These are phyloP conservation scores for Smutsia temminckii DNA, from an alignment of 2,797 vertebrate species.

Conservation along the genomic window DNA sequence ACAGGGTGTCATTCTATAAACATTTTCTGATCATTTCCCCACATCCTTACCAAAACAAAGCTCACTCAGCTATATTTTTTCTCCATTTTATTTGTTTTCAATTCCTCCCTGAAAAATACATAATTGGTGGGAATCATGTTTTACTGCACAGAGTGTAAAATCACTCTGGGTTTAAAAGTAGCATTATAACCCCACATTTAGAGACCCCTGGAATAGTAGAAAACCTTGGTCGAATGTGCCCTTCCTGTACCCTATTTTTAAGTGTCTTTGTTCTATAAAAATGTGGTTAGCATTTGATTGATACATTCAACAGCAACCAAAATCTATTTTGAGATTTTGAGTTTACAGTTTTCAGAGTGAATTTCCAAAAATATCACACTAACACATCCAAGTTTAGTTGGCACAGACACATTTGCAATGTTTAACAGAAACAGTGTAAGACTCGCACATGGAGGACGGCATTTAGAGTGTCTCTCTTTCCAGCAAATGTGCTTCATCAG, in stretches of 20 bases:
- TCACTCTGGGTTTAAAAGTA: constrained; percentile 41
- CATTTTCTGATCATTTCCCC: background rate
- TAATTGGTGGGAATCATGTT: constrained; percentile 18
- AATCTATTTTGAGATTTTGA: constrained; percentile 30
- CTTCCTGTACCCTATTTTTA: background rate
- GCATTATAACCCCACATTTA: background rate
- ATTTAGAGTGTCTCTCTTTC: background rate
- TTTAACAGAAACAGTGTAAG: constrained; percentile 13
- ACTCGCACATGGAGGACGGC: background rate
- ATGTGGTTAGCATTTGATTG: constrained; percentile 9
- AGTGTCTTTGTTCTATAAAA: background rate
- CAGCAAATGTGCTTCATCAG: background rate
- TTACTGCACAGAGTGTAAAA: background rate
- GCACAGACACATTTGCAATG: constrained; percentile 24
- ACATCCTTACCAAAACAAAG: constrained; percentile 42
- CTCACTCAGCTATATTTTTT: background rate
- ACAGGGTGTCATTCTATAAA: background rate
- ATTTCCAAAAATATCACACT: constrained; percentile 50
- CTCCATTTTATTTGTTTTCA: constrained; percentile 20
- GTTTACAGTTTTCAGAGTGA: constrained; percentile 30
- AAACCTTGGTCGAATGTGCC: background rate
- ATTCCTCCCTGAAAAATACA: background rate
- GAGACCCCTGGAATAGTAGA: background rate
- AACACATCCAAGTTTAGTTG: constrained; percentile 36
- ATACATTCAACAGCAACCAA: constrained; percentile 23